These are phyloP conservation scores for Syrphus vitripennis DNA, from an alignment of 2,888 invertebrate genomes.

Conservation along the genomic window DNA sequence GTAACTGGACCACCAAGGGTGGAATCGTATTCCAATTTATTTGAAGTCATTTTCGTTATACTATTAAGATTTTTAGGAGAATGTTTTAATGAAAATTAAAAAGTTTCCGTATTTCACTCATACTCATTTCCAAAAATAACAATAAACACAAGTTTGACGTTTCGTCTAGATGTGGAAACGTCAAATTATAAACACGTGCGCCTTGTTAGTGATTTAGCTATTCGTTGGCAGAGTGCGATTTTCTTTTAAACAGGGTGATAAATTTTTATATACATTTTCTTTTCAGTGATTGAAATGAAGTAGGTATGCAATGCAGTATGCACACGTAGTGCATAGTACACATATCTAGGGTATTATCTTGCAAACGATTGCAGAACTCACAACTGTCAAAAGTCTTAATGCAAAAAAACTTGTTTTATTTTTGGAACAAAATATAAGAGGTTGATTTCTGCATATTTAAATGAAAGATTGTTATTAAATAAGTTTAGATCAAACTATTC, in stretches of 20 bases:
- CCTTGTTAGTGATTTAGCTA: neutral
- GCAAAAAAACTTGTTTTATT: too few species aligned
- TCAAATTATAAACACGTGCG: slow-evolving; percentile 36
- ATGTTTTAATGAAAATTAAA: neutral
- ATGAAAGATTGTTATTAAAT: too few species aligned
- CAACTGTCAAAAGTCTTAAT: too few species aligned
- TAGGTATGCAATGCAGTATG: too few species aligned
- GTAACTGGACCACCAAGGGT: slow-evolving; percentile 82
- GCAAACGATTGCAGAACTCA: too few species aligned
- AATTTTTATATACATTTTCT: too few species aligned
- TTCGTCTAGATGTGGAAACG: neutral
- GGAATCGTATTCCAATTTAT: slow-evolving; percentile 82
- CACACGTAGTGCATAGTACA: too few species aligned
- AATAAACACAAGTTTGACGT: slow-evolving; percentile 42
- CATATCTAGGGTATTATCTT: too few species aligned
- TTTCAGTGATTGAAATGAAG: too few species aligned
- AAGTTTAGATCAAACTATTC: too few species aligned
- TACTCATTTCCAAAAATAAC: slow-evolving; percentile 32
- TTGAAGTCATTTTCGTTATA: slow-evolving; percentile 72
- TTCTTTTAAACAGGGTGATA: slow-evolving; percentile 4
- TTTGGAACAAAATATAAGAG: too few species aligned
- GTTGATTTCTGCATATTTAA: too few species aligned
- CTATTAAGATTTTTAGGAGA: neutral
- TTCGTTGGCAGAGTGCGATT: neutral
- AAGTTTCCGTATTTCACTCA: neutral